These are phyloP conservation scores for Aleiodes sp. DNA, from an alignment of 1,140 invertebrate species.

Conservation along the genomic window DNA sequence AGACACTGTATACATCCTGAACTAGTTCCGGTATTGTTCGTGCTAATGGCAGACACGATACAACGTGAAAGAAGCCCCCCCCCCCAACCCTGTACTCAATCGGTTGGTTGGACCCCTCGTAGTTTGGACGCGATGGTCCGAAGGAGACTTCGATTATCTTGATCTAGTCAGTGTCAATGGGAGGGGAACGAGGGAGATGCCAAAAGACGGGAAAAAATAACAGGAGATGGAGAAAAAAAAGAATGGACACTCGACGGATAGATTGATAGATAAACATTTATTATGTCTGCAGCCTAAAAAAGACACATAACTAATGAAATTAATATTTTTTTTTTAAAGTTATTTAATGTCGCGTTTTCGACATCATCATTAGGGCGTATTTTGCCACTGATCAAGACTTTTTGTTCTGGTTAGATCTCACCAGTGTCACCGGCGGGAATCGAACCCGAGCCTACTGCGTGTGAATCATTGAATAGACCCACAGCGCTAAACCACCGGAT, in stretches of 20 bases:
- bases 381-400: no score
- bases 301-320: not conserved
- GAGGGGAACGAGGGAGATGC: conserved; percentile 41
- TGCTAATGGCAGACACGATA: conserved; percentile 64
- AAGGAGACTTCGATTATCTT: conserved; percentile 60
- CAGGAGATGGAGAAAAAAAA: not conserved
- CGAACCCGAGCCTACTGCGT: no score
- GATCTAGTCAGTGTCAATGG: conserved; percentile 63
- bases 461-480: no score
- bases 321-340: no score
- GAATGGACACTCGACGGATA: not conserved
- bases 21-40: conserved; percentile 63
- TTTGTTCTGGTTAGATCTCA: no score
- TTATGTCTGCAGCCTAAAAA: not conserved
- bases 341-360: no score
- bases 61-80: conserved; percentile 44
- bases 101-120: not conserved
- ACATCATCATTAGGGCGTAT: no score
- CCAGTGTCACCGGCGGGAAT: no score
- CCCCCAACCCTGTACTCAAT: no score
- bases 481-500: no score
- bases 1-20: conserved; percentile 59
- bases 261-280: not conserved
- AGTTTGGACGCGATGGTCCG: conserved; percentile 40
- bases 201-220: not conserved